Evolutionary conservation across 2,797 vertebrate genomes (phyloP).

Genomic region (Botia almorhae): DNA sequence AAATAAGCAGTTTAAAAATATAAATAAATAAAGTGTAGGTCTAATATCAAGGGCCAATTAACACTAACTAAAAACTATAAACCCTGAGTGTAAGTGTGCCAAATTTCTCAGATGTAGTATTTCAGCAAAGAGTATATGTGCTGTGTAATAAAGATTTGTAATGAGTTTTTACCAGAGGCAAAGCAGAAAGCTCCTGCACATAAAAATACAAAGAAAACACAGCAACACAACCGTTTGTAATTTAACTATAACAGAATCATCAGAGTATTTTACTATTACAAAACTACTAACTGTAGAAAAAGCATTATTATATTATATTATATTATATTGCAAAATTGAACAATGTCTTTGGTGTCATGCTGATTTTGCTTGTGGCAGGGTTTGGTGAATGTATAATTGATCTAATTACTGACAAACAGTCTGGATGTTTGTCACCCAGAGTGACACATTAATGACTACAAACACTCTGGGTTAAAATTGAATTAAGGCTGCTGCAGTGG

Average conservation of each 20-base stretch:
- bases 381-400: no score
- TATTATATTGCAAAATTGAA: constrained; percentile 30
- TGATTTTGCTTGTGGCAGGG: constrained; percentile 21
- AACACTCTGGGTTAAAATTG: no score
- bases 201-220: no score
- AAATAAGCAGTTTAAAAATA: background rate
- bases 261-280: background rate
- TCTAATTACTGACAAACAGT: no score
- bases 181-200: background rate
- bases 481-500: background rate
- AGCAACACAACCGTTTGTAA: background rate
- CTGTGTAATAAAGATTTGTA: background rate
- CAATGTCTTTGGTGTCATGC: constrained; percentile 39
- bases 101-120: background rate
- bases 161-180: background rate
- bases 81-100: background rate
- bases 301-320: no score
- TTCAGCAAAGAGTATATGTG: background rate
- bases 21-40: background rate
- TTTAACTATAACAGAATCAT: background rate
- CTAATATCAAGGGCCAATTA: background rate
- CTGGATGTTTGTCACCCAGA: no score
- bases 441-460: no score
- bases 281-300: background rate
- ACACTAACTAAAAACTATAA: background rate